These are phyloP conservation scores for Philonicus albiceps DNA, from an alignment of 2,888 invertebrate genomes.

Conservation along the genomic window DNA sequence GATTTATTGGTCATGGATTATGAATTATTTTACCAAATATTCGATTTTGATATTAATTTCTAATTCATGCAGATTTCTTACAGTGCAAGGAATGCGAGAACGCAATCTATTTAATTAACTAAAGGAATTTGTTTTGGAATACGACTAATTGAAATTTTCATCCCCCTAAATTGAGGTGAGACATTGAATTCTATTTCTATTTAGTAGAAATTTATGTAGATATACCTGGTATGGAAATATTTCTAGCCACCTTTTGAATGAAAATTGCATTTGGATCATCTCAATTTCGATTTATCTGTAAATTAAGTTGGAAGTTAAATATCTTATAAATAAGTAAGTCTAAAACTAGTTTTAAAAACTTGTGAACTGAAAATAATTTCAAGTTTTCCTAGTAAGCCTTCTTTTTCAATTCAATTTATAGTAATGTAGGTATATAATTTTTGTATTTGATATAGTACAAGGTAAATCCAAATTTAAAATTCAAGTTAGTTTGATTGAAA, in stretches of 20 bases:
- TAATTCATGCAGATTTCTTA: not conserved
- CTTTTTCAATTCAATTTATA: too few relatives aligned
- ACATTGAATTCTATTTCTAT: not conserved
- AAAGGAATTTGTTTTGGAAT: not conserved
- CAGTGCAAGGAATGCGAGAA: not conserved
- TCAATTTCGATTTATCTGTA: not conserved
- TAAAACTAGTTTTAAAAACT: too few relatives aligned
- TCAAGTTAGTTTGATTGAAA: not conserved
- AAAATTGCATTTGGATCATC: not conserved
- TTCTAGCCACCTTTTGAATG: not conserved
- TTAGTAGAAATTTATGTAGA: not conserved
- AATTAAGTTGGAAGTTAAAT: too few relatives aligned
- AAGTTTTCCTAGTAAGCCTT: too few relatives aligned
- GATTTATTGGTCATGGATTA: not conserved
- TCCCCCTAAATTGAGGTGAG: not conserved
- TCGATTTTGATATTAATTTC: not conserved
- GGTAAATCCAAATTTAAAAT: not conserved
- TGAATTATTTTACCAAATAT: not conserved
- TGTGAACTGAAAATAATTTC: too few relatives aligned
- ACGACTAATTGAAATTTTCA: not conserved
- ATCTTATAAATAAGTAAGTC: too few relatives aligned
- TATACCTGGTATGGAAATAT: not conserved
- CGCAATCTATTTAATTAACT: not conserved
- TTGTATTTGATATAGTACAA: not conserved
- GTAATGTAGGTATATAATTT: too few relatives aligned